A percentile compares a stretch with the other conserved stretches of the same genome.
Conservation (phyloP, 1,140 invertebrate species). For the Euwallacea similis region DNA sequence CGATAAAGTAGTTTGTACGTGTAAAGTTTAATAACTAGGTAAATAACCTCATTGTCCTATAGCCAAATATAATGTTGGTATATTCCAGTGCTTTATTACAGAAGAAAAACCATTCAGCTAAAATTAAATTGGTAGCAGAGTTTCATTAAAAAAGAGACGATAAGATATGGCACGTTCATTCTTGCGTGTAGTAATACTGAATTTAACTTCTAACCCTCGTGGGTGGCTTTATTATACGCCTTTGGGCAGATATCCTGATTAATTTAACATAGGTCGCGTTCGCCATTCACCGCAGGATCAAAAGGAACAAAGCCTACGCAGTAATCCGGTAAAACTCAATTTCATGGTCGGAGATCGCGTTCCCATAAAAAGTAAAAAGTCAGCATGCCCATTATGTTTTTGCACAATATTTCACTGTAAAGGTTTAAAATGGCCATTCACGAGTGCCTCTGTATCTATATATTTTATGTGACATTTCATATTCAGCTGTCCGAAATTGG, state of each 20-base stretch:
- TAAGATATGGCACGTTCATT: no score
- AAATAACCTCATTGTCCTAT: neutral
- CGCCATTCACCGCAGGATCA: constrained; percentile 11
- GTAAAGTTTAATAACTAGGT: neutral
- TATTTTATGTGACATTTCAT: no score
- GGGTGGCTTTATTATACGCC: constrained; percentile 8
- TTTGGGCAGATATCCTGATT: constrained; percentile 16
- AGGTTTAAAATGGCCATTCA: neutral
- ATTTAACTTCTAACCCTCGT: constrained; percentile 13
- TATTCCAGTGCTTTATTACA: neutral
- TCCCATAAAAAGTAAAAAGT: constrained; percentile 3
- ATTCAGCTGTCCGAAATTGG: no score
- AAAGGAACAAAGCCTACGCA: constrained; percentile 16
- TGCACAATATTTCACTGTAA: constrained; percentile 5
- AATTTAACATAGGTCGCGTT: constrained; percentile 10
- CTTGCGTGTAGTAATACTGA: neutral
- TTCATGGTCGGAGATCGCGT: constrained; percentile 13
- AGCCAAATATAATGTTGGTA: constrained; percentile 1
- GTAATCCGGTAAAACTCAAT: constrained; percentile 13
- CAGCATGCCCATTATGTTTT: constrained; percentile 1
- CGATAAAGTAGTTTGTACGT: neutral
- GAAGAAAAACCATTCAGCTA: no score
- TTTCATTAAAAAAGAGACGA: no score
- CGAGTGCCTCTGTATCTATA: no score
- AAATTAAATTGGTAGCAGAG: no score